These are phyloP conservation scores for Hylia prasina DNA, from an alignment of 2,113 vertebrate species.

Conservation along the genomic window DNA sequence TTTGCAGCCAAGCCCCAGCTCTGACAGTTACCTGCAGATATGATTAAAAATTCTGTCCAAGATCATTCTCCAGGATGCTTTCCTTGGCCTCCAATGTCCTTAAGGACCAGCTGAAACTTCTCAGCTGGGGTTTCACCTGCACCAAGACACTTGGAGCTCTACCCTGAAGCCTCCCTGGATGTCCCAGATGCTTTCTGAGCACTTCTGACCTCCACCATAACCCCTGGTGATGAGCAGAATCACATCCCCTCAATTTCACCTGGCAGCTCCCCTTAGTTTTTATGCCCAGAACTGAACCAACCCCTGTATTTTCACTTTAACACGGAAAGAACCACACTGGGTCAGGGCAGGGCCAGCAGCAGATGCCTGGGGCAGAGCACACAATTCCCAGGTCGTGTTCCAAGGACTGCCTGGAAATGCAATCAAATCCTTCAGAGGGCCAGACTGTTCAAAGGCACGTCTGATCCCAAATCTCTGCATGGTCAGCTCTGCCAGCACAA, in stretches of 20 bases:
- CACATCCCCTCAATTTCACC: not conserved
- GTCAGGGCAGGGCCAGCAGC: not conserved
- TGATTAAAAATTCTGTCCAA: not conserved
- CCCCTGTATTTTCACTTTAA: not conserved
- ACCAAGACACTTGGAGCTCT: not conserved
- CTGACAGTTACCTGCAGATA: not conserved
- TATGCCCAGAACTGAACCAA: not conserved
- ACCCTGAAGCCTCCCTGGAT: not conserved
- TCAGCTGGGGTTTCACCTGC: not conserved
- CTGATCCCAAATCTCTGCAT: not conserved
- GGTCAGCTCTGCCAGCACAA: not conserved
- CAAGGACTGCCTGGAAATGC: not conserved
- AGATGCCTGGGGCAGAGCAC: not conserved
- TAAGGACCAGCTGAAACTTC: not conserved
- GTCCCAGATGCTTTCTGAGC: not conserved
- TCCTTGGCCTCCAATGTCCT: not conserved
- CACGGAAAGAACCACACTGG: not conserved
- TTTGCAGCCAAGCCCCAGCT: not conserved
- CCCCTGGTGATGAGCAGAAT: not conserved
- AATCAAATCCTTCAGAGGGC: not conserved
- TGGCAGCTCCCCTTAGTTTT: not conserved
- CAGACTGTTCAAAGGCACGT: not conserved
- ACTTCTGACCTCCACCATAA: not conserved
- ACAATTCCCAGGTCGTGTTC: not conserved
- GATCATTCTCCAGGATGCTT: not conserved